Percentiles rank a stretch among this genome's conserved stretches.
Conservation (phyloP, 2,797 vertebrate species). For the Xenops minutus region DNA sequence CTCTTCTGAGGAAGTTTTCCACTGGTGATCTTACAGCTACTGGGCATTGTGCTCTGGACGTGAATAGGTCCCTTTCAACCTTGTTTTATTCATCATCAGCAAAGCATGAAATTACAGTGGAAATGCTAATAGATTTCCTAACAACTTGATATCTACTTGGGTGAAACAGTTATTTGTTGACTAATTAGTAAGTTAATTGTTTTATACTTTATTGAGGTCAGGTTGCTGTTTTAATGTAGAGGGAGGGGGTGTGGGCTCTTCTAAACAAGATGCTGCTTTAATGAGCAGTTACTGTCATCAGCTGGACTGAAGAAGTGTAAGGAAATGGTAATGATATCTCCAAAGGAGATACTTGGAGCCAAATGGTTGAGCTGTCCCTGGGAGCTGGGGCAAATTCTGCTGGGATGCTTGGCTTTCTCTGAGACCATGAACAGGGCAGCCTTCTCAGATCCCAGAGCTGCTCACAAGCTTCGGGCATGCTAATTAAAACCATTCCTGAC, state of each 20-base stretch:
- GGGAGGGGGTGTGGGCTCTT: neutral
- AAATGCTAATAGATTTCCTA: constrained; percentile 66
- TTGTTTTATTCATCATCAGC: constrained; percentile 70
- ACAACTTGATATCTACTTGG: constrained; percentile 61
- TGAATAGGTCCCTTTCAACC: constrained; percentile 61
- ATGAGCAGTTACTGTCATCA: neutral
- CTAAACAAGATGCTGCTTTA: neutral
- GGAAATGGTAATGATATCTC: neutral
- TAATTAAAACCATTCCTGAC: constrained; percentile 74
- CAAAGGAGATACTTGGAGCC: neutral
- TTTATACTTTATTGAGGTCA: constrained; percentile 60
- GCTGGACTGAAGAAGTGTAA: neutral
- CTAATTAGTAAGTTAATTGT: constrained; percentile 73
- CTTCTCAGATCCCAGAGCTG: neutral
- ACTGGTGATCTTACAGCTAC: neutral
- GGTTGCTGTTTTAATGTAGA: constrained; percentile 16
- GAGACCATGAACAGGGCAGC: neutral
- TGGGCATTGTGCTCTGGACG: neutral
- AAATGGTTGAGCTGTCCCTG: neutral
- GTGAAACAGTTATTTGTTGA: constrained; percentile 65
- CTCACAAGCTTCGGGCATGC: neutral
- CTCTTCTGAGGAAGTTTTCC: neutral
- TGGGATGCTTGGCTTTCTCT: neutral
- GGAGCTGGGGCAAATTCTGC: neutral
- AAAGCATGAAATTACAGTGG: constrained; percentile 73